These are phyloP conservation scores for Acleris laterana DNA, from an alignment of 2,888 invertebrate genomes.

Conservation along the genomic window DNA sequence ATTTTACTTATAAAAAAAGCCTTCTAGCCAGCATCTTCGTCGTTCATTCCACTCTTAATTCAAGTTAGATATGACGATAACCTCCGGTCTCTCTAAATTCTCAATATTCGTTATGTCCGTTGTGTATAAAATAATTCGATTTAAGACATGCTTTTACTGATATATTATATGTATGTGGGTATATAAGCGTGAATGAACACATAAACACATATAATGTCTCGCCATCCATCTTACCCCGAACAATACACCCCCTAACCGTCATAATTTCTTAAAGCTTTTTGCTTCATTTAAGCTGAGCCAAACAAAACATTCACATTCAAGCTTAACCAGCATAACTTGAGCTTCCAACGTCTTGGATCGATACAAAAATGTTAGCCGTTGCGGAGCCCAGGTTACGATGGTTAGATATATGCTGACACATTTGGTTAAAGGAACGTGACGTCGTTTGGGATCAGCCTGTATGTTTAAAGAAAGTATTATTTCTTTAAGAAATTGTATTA, in stretches of 20 bases:
- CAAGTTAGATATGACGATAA: too few relatives aligned
- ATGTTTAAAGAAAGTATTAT: slow-evolving; percentile 4
- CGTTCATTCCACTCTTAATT: too few relatives aligned
- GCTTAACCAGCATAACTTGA: slow-evolving; percentile 46
- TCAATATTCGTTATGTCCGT: too few relatives aligned
- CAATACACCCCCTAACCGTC: slow-evolving; percentile 41
- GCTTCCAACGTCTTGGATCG: slow-evolving; percentile 41
- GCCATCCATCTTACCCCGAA: slow-evolving; percentile 50
- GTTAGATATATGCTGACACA: slow-evolving; percentile 42
- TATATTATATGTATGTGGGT: background rate
- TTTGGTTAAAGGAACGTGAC: slow-evolving; percentile 26
- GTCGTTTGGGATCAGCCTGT: slow-evolving; percentile 18
- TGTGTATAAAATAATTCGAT: too few relatives aligned
- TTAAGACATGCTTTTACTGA: too few relatives aligned
- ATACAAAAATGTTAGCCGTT: background rate
- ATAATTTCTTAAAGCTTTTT: slow-evolving; percentile 62
- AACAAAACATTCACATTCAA: slow-evolving; percentile 55
- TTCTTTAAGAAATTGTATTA: slow-evolving; percentile 24
- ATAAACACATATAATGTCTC: slow-evolving; percentile 36
- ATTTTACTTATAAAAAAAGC: too few relatives aligned
- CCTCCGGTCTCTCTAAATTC: too few relatives aligned
- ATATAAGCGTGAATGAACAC: slow-evolving; percentile 14
- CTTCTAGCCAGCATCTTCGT: too few relatives aligned
- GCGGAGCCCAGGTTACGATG: slow-evolving; percentile 48
- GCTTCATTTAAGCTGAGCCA: slow-evolving; percentile 62